Percentiles rank a stretch among this genome's conserved stretches.
These are phyloP conservation scores for Latrodectus hesperus DNA, from an alignment of 2,888 invertebrate genomes.

Conservation along the genomic window DNA sequence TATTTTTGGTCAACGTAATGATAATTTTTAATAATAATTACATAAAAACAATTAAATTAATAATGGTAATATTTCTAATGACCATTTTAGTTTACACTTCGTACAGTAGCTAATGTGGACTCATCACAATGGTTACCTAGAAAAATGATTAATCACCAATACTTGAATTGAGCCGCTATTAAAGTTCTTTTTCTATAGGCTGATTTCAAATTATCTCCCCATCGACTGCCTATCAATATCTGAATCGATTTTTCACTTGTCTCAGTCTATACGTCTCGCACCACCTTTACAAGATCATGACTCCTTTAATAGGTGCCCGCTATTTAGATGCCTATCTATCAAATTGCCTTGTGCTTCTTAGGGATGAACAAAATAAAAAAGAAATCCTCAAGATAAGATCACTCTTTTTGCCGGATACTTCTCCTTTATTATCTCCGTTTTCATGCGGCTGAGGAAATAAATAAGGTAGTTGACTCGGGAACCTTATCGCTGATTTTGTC, in stretches of 20 bases:
- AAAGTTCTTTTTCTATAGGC: not conserved
- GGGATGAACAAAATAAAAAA: not conserved
- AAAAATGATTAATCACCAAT: not conserved
- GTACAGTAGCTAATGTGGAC: not conserved
- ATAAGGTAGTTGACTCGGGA: slow-evolving; percentile 2
- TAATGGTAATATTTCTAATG: too few species aligned
- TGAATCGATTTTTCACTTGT: slow-evolving; percentile 1
- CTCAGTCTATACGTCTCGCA: not conserved
- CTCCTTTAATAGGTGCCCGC: not conserved
- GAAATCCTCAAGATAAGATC: not conserved
- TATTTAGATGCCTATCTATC: not conserved
- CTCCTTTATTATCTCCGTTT: not conserved
- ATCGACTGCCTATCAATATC: not conserved
- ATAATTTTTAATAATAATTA: too few species aligned
- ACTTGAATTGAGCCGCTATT: not conserved
- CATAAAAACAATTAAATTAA: too few species aligned
- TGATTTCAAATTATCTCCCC: not conserved
- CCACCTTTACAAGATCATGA: not conserved
- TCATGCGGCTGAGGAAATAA: not conserved
- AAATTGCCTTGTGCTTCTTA: not conserved
- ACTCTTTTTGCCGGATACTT: not conserved
- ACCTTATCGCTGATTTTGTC: not conserved
- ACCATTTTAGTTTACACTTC: not conserved
- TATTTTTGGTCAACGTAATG: too few species aligned
- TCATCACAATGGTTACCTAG: not conserved